Evolutionary conservation across 2,113 vertebrate species (phyloP).

Genomic region (Platycercus adscitus): DNA sequence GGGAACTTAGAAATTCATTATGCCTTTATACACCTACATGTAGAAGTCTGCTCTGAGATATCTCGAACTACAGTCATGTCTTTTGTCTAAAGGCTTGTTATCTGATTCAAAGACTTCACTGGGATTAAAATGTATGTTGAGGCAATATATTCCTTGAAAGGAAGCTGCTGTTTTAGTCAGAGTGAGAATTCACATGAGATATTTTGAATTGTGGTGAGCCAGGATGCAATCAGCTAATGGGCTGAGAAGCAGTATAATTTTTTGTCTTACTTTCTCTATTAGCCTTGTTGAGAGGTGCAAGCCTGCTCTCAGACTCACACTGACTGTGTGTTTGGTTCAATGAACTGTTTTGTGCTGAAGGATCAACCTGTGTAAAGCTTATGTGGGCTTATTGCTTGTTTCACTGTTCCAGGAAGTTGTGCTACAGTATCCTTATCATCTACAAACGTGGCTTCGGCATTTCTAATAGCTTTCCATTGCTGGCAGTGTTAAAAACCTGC

Average conservation of each 20-base stretch:
- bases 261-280: neutral
- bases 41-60: neutral
- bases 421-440: neutral
- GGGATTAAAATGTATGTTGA: neutral
- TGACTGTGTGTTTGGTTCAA: neutral
- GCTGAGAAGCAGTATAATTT: neutral
- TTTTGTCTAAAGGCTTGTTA: neutral
- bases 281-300: neutral
- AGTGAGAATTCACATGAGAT: neutral
- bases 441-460: neutral
- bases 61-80: neutral
- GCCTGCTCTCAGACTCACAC: neutral
- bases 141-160: neutral
- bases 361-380: neutral
- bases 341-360: neutral
- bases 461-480: neutral
- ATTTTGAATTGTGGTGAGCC: neutral
- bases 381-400: neutral
- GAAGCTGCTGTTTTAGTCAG: neutral
- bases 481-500: neutral
- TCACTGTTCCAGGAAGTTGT: neutral
- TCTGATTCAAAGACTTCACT: neutral
- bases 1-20: neutral
- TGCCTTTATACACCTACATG: neutral
- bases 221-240: neutral